These are phyloP conservation scores for Hippopotamyrus pictus DNA, from an alignment of 2,797 vertebrate genomes.

Conservation along the genomic window DNA sequence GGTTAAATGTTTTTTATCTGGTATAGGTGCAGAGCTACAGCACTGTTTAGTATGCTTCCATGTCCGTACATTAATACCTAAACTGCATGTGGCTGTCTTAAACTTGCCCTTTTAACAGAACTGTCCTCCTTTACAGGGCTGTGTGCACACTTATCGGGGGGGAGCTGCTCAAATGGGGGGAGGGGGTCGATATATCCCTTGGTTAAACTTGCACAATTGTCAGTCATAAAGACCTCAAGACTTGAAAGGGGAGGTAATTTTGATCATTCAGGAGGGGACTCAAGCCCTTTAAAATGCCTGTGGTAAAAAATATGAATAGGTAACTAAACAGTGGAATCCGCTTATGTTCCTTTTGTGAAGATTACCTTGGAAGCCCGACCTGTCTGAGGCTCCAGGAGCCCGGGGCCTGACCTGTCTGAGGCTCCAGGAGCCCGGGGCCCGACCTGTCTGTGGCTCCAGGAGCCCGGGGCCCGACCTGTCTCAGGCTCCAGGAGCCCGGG, in stretches of 20 bases:
- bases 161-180: not conserved
- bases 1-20: not conserved
- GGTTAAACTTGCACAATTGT: not conserved
- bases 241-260: not conserved
- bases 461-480: not conserved
- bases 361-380: not conserved
- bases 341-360: not conserved
- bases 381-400: not conserved
- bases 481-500: no score
- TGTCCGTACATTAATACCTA: not conserved
- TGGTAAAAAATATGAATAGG: not conserved
- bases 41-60: not conserved
- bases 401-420: not conserved
- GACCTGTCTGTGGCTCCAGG: not conserved
- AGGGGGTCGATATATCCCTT: not conserved
- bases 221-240: not conserved
- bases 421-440: not conserved
- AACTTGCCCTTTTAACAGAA: not conserved
- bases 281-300: not conserved
- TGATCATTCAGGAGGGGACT: not conserved
- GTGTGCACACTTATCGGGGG: not conserved
- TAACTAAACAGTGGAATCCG: not conserved
- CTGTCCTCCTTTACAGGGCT: not conserved
- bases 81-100: not conserved
- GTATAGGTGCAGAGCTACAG: not conserved